Percentiles rank a stretch among this genome's conserved stretches.
These are phyloP conservation scores for Dendrocincla fuliginosa DNA, from an alignment of 2,797 vertebrate genomes.

Conservation along the genomic window DNA sequence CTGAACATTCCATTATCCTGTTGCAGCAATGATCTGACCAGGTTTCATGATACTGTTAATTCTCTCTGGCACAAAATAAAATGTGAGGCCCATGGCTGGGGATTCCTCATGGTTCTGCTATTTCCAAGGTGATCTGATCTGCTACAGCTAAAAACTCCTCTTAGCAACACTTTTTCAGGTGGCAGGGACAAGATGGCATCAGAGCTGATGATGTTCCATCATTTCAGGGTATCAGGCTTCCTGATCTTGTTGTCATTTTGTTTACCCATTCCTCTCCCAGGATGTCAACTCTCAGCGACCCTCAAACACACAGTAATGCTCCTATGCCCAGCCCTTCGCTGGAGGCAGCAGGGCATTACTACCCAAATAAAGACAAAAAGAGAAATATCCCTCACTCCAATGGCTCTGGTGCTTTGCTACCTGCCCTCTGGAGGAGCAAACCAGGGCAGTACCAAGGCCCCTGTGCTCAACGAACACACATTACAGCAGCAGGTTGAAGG, in stretches of 20 bases:
- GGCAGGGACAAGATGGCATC: not conserved
- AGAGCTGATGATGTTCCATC: not conserved
- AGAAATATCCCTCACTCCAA: not conserved
- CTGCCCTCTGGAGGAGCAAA: not conserved
- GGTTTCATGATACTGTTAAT: not conserved
- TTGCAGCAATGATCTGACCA: not conserved
- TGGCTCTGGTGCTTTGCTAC: accelerated
- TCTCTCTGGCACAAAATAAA: not conserved
- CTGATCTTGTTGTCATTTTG: not conserved
- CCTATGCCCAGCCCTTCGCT: not conserved
- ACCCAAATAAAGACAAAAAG: not conserved
- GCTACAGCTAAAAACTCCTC: not conserved
- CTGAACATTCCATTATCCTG: not conserved
- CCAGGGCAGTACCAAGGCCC: not conserved
- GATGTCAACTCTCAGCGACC: not conserved
- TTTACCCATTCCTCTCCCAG: not conserved
- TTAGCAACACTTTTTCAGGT: not conserved
- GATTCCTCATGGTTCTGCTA: not conserved
- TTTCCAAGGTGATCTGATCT: not conserved
- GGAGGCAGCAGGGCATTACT: not conserved
- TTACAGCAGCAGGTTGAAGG: not conserved
- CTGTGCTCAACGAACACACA: not conserved
- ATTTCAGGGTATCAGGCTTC: not conserved
- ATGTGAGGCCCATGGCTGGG: not conserved
- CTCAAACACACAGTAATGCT: not conserved